These are phyloP conservation scores for Pseudanteris insignis DNA, from an alignment of 2,888 invertebrate genomes.

Conservation along the genomic window DNA sequence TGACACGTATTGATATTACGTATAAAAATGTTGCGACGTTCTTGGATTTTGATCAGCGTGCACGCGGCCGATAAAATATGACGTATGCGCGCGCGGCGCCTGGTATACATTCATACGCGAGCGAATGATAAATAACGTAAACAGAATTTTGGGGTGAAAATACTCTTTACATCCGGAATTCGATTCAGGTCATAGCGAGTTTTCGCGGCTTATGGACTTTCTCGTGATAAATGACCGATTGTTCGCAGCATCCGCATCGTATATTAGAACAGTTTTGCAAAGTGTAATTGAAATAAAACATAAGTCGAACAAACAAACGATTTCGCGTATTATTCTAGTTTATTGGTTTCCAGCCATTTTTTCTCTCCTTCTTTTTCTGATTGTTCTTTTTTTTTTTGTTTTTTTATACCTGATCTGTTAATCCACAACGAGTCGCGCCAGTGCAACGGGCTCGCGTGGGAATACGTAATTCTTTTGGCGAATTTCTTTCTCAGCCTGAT, in stretches of 20 bases:
- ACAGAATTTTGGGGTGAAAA: slow-evolving; percentile 36
- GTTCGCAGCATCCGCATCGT: slow-evolving; percentile 8
- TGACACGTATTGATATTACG: slow-evolving; percentile 9
- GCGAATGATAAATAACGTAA: slow-evolving; percentile 38
- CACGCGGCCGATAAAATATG: slow-evolving; percentile 13
- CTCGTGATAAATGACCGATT: slow-evolving; percentile 36
- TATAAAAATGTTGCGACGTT: slow-evolving; percentile 12
- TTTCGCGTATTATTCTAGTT: not conserved
- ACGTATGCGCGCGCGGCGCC: slow-evolving; percentile 6
- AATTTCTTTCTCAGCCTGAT: too few species aligned
- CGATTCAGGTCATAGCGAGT: slow-evolving; percentile 40
- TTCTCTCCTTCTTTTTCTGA: not conserved
- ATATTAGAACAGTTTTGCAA: slow-evolving; percentile 36
- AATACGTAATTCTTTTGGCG: slow-evolving; percentile 8
- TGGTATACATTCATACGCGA: slow-evolving; percentile 5
- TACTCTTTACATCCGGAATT: slow-evolving; percentile 35
- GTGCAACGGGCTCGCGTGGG: not conserved
- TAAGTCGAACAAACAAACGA: slow-evolving; percentile 11
- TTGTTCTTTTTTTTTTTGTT: not conserved
- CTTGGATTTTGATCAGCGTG: slow-evolving; percentile 10
- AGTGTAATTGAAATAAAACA: slow-evolving; percentile 28
- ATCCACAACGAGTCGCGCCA: too few species aligned
- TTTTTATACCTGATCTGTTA: not conserved
- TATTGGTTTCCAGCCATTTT: slow-evolving; percentile 1
- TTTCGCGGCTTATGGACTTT: slow-evolving; percentile 41